phyloP scores from a whole-genome alignment of 2,113 vertebrate genomes.

The Stercorarius parasiticus region DNA sequence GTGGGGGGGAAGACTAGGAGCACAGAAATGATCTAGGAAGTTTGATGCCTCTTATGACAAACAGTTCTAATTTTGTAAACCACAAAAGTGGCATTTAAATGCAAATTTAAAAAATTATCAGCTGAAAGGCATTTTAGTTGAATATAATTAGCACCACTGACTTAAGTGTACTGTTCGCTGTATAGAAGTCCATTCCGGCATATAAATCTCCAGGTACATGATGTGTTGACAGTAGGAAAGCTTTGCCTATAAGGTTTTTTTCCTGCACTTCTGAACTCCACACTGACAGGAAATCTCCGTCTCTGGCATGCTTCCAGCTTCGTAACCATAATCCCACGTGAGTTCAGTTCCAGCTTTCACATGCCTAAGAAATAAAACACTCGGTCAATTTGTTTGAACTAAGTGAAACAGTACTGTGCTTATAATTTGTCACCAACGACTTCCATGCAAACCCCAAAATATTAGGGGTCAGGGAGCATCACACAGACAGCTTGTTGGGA shows the following conservation, averaged over 20 bases:
- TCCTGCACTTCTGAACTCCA: conserved; percentile 77
- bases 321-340: conserved; percentile 88
- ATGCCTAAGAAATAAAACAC: conserved; percentile 74
- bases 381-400: background rate
- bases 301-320: conserved; percentile 69
- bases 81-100: background rate
- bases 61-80: background rate
- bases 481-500: background rate
- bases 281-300: conserved; percentile 84
- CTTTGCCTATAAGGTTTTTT: conserved; percentile 64
- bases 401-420: background rate
- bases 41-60: background rate
- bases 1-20: background rate
- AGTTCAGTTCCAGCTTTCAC: conserved; percentile 90
- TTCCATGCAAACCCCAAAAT: background rate
- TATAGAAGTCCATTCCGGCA: background rate
- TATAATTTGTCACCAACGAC: background rate
- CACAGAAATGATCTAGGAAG: background rate
- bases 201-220: background rate
- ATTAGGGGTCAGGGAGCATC: background rate
- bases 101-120: background rate
- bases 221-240: background rate
- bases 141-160: conserved; percentile 13
- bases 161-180: background rate
- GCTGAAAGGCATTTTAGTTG: conserved; percentile 6